phyloP scores from a whole-genome alignment of 1,140 invertebrate genomes.

The Drosophila pruinosa region DNA sequence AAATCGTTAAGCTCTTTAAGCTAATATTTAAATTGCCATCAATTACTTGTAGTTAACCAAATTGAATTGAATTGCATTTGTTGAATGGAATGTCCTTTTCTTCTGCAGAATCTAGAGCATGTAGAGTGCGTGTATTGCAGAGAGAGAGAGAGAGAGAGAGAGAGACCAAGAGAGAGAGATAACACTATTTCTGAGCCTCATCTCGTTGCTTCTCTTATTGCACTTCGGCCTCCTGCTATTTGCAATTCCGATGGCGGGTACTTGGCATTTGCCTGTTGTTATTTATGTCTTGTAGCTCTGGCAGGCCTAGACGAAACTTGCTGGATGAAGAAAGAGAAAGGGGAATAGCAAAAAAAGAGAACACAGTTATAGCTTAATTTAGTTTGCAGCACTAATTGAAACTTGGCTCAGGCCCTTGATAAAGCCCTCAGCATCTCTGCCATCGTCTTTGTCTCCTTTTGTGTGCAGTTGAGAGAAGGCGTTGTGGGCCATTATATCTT shows the following conservation, averaged over 20 bases:
- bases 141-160: neutral
- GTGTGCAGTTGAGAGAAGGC: neutral
- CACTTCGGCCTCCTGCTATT: conserved; percentile 28
- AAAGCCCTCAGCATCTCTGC: neutral
- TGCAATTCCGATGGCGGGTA: conserved; percentile 38
- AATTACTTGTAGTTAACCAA: neutral
- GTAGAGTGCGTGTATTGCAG: neutral
- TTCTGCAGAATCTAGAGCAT: neutral
- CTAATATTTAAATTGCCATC: neutral
- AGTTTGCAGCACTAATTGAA: conserved; percentile 77
- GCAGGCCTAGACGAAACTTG: neutral
- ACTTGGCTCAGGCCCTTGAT: conserved; percentile 40
- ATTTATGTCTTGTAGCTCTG: conserved; percentile 61
- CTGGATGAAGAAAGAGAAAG: neutral
- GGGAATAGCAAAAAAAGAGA: conserved; percentile 2
- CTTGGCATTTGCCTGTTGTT: conserved; percentile 50
- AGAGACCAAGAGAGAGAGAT: neutral
- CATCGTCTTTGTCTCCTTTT: neutral
- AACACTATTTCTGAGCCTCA: neutral
- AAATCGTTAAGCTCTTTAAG: neutral
- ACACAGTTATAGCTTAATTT: conserved; percentile 67
- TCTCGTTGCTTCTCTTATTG: neutral
- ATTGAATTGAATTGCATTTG: neutral
- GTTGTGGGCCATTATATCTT: conserved; percentile 55
- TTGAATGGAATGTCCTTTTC: too few species aligned